Evolutionary conservation across 2,797 vertebrate species (phyloP).

Genomic region (Trachurus trachurus): DNA sequence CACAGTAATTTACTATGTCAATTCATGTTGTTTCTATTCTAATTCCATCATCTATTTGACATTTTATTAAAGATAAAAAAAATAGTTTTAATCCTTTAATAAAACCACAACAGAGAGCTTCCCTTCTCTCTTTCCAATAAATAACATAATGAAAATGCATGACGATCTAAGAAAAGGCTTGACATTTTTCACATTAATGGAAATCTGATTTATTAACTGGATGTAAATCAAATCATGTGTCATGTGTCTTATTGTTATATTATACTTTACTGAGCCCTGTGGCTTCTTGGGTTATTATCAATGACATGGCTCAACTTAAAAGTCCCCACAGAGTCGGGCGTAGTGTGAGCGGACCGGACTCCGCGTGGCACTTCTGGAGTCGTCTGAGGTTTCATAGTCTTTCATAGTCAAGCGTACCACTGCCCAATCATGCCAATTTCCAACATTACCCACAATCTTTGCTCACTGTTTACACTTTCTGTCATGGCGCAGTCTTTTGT

Average conservation of each 20-base stretch:
- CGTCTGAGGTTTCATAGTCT: too few relatives aligned
- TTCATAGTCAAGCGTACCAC: too few relatives aligned
- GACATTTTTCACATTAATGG: background rate
- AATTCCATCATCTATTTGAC: background rate
- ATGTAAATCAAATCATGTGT: background rate
- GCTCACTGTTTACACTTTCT: too few relatives aligned
- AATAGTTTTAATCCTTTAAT: background rate
- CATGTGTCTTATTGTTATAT: background rate
- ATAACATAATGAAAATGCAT: background rate
- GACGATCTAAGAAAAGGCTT: background rate
- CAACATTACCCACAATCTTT: too few relatives aligned
- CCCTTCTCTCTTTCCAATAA: too few relatives aligned
- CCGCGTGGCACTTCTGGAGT: too few relatives aligned
- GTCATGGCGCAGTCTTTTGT: too few relatives aligned
- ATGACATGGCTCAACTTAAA: background rate
- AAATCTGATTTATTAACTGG: background rate
- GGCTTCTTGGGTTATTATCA: constrained; percentile 28
- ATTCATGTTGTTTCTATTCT: background rate
- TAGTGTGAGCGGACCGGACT: too few relatives aligned
- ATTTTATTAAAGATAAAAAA: background rate
- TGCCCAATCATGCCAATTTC: too few relatives aligned
- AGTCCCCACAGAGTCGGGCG: too few relatives aligned
- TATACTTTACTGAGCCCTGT: constrained; percentile 11
- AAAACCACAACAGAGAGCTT: background rate
- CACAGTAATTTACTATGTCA: constrained; percentile 22